Conservation (phyloP, 2,797 vertebrate species). For the Remorina albescens region DNA sequence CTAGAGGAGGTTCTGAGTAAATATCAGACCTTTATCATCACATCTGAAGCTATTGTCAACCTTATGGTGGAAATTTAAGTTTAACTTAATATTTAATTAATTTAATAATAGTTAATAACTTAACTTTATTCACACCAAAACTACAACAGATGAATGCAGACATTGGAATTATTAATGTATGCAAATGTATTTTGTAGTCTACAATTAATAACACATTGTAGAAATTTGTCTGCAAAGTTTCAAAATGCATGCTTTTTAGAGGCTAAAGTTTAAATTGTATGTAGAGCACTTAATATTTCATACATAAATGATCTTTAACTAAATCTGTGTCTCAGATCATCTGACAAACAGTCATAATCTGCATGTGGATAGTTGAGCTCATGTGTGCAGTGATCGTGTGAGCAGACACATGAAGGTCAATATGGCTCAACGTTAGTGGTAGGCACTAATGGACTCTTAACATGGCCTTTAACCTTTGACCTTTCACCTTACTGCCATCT, state of each 20-base stretch:
- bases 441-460: conserved; percentile 75
- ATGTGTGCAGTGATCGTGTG: conserved; percentile 37
- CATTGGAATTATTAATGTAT: no score
- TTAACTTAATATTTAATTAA: no score
- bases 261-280: background rate
- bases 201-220: background rate
- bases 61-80: no score
- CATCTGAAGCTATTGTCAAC: no score
- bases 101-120: no score
- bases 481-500: conserved; percentile 45
- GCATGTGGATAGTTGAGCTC: background rate
- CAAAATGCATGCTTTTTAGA: background rate
- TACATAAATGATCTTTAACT: background rate
- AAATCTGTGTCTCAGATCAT: background rate
- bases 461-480: conserved; percentile 71
- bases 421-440: conserved; percentile 56
- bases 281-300: background rate
- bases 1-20: no score
- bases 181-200: background rate
- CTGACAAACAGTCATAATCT: background rate
- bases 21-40: no score
- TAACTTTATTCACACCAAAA: no score
- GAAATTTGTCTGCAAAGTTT: background rate
- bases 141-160: no score
- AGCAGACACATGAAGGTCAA: conserved; percentile 69